These are phyloP conservation scores for Dryas iulia DNA, from an alignment of 1,140 invertebrate genomes.

Conservation along the genomic window DNA sequence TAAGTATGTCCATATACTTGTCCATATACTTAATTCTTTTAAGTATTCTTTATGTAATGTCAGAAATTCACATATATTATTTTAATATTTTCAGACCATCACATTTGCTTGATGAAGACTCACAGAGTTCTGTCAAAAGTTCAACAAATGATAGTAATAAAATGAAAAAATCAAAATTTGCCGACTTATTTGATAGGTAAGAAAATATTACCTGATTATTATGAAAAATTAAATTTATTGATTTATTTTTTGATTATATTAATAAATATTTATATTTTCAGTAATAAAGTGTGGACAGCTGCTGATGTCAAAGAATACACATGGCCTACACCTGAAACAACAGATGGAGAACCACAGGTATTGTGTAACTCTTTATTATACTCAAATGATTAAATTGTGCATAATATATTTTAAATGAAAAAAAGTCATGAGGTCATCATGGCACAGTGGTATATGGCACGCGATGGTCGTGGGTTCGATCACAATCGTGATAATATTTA, in stretches of 20 bases:
- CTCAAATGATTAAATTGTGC: not conserved
- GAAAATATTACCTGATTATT: not conserved
- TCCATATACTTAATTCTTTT: not conserved
- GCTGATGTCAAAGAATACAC: conserved; percentile 96
- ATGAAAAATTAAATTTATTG: not conserved
- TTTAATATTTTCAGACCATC: conserved; percentile 58
- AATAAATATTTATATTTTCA: conserved; percentile 43
- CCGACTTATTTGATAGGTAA: conserved; percentile 87
- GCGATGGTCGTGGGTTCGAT: too few relatives aligned
- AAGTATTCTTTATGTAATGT: not conserved
- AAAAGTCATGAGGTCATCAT: too few relatives aligned
- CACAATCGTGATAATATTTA: too few relatives aligned
- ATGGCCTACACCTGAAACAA: conserved; percentile 88
- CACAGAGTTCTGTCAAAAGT: conserved; percentile 88
- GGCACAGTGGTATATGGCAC: too few relatives aligned
- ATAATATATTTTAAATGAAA: too few relatives aligned
- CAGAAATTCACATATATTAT: conserved; percentile 13
- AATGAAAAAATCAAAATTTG: conserved; percentile 85
- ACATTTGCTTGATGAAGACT: conserved; percentile 87
- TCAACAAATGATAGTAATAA: conserved; percentile 85
- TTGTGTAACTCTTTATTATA: not conserved
- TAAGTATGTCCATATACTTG: conserved; percentile 49
- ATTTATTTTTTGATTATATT: not conserved
- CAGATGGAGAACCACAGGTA: conserved; percentile 66
- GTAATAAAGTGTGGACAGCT: conserved; percentile 87